Conservation (phyloP, 2,113 vertebrate genomes). For the Cynopterus brachyotis region DNA sequence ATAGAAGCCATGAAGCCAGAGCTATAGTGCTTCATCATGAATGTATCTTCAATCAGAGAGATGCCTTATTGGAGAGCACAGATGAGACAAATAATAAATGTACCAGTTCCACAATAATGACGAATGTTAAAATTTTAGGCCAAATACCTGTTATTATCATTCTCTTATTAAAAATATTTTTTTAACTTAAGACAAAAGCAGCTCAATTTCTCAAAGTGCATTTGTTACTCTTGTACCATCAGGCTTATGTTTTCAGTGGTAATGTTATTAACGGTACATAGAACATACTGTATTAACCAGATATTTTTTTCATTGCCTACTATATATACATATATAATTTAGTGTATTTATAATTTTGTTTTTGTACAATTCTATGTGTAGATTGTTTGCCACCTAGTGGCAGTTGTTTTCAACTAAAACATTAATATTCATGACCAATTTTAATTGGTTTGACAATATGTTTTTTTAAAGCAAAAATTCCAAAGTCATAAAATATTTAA, state of each 20-base stretch:
- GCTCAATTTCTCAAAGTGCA: neutral
- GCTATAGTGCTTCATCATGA: neutral
- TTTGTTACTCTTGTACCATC: neutral
- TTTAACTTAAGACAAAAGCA: slow-evolving; percentile 18
- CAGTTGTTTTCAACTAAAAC: slow-evolving; percentile 79
- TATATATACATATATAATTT: slow-evolving; percentile 68
- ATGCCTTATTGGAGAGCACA: neutral
- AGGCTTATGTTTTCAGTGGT: neutral
- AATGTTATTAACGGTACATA: neutral
- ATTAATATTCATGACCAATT: slow-evolving; percentile 77
- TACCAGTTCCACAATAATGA: neutral
- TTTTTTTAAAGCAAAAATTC: slow-evolving; percentile 47
- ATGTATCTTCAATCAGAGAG: neutral
- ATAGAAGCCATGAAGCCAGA: neutral
- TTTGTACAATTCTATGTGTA: slow-evolving; percentile 75
- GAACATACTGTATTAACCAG: neutral
- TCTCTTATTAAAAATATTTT: neutral
- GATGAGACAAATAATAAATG: neutral
- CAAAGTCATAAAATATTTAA: slow-evolving; percentile 68
- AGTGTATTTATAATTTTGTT: slow-evolving; percentile 66
- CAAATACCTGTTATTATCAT: neutral
- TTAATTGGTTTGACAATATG: slow-evolving; percentile 61
- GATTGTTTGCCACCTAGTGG: slow-evolving; percentile 88
- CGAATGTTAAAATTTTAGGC: slow-evolving; percentile 3
- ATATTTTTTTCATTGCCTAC: neutral